These are phyloP conservation scores for Drosophila tristis DNA, from an alignment of 1,140 invertebrate genomes.

Conservation along the genomic window DNA sequence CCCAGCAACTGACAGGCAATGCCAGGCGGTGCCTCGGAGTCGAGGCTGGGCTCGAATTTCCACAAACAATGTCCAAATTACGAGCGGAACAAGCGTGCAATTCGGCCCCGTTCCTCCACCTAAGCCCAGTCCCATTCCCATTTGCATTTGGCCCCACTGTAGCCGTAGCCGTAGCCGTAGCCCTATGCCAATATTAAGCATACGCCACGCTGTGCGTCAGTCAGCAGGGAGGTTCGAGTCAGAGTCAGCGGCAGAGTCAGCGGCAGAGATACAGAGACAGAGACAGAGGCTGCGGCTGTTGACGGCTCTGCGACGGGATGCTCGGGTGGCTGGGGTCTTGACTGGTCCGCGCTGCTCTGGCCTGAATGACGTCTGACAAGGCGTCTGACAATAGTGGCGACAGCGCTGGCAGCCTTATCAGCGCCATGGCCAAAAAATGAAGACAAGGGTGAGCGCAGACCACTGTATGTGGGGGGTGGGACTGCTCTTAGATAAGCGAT, in stretches of 20 bases:
- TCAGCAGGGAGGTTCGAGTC: not conserved
- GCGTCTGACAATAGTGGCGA: slow-evolving; percentile 63
- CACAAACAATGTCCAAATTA: not conserved
- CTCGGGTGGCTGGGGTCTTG: too few relatives aligned
- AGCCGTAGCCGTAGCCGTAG: not conserved
- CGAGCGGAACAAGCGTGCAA: not conserved
- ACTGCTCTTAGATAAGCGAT: slow-evolving; percentile 32
- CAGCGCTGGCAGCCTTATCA: slow-evolving; percentile 62
- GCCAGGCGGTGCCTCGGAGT: not conserved
- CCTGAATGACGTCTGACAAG: slow-evolving; percentile 38
- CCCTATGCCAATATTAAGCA: slow-evolving; percentile 21
- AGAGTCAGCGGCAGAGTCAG: too few relatives aligned
- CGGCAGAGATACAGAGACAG: too few relatives aligned
- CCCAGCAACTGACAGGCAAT: slow-evolving; percentile 31
- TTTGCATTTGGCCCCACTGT: slow-evolving; percentile 14
- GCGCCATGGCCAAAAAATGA: slow-evolving; percentile 44
- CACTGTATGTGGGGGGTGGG: not conserved
- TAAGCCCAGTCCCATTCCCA: not conserved
- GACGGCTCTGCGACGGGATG: not conserved
- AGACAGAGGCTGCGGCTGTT: too few relatives aligned
- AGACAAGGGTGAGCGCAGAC: slow-evolving; percentile 4
- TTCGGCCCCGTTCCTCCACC: not conserved
- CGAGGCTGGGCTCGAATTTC: not conserved
- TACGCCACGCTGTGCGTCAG: slow-evolving; percentile 21
- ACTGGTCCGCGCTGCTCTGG: slow-evolving; percentile 6